phyloP scores from a whole-genome alignment of 2,888 invertebrate genomes.

The Acanthosepion lycidas region DNA sequence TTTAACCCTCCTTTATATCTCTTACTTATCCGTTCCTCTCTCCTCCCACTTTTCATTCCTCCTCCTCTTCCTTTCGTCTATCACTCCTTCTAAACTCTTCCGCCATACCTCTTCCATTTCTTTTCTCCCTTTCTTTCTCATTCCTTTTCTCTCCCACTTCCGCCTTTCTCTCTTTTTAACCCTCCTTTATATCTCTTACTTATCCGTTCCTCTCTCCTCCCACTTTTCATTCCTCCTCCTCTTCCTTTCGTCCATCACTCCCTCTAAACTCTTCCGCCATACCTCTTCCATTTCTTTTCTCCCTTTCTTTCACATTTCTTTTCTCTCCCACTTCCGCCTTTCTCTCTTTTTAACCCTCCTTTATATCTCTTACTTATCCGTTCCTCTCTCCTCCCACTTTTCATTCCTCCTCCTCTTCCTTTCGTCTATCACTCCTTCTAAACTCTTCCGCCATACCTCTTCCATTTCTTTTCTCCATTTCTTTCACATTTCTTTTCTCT shows the following conservation, averaged over 20 bases:
- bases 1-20: background rate
- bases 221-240: background rate
- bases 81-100: too few relatives aligned
- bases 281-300: background rate
- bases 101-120: accelerated
- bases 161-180: background rate
- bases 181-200: too few relatives aligned
- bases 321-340: background rate
- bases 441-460: too few relatives aligned
- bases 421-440: too few relatives aligned
- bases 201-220: too few relatives aligned
- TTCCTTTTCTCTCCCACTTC: background rate
- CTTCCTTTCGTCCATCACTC: too few relatives aligned
- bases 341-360: background rate
- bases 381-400: too few relatives aligned
- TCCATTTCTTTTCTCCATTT: background rate
- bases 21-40: too few relatives aligned
- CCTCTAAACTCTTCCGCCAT: too few relatives aligned
- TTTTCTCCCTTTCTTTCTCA: background rate
- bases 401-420: background rate
- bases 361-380: too few relatives aligned
- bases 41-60: too few relatives aligned
- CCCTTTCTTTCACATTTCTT: background rate
- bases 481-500: background rate
- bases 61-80: too few relatives aligned